Evolutionary conservation across 1,140 invertebrate genomes (phyloP).

Genomic region (Pinna nobilis): DNA sequence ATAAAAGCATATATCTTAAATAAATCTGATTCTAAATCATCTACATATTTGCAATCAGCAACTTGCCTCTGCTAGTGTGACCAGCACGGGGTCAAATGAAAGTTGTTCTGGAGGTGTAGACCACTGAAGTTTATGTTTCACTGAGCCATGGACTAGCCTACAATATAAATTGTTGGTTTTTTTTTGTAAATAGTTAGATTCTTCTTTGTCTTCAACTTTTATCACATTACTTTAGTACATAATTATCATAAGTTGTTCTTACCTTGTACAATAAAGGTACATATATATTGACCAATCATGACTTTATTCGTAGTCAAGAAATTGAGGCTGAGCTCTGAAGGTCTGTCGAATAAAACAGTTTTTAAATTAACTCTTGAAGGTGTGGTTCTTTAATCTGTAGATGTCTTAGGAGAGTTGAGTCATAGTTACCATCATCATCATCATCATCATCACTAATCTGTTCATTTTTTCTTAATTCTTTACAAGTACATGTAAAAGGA

Average conservation of each 20-base stretch:
- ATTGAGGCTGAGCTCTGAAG: too few species aligned
- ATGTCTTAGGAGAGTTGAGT: too few species aligned
- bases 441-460: too few species aligned
- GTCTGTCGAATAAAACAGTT: too few species aligned
- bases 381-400: too few species aligned
- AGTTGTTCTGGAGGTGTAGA: conserved; percentile 70
- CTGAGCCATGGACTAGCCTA: conserved; percentile 74
- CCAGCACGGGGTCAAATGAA: conserved; percentile 71
- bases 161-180: background rate
- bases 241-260: conserved; percentile 62
- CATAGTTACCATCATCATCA: too few species aligned
- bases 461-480: too few species aligned
- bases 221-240: background rate
- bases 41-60: background rate
- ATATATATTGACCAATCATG: too few species aligned
- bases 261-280: conserved; percentile 70
- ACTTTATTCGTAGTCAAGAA: conserved; percentile 54
- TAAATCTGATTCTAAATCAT: too few species aligned
- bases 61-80: conserved; percentile 71
- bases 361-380: too few species aligned
- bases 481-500: too few species aligned
- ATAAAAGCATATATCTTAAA: too few species aligned
- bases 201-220: background rate
- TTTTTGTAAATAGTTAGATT: background rate
- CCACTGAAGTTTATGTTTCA: conserved; percentile 73